Base-by-base conservation (phyloP, 2,888 invertebrate species). In the Archaeoteleia sp. region DNA sequence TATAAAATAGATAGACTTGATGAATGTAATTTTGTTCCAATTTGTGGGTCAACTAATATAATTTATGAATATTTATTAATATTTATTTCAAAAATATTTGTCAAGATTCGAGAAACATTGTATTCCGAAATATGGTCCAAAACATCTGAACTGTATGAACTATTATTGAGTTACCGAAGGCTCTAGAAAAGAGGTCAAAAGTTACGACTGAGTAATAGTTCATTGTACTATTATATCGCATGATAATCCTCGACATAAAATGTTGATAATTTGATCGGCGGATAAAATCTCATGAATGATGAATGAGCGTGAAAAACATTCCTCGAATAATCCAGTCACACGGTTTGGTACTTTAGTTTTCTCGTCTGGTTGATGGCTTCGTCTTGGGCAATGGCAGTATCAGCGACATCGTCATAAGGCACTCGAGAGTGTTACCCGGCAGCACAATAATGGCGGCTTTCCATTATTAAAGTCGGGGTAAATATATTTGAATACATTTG, bases 401-500 rank as follows among this genome's bases (percentile, higher is more conserved):
- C 54, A 42, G 54, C 51, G 12, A 45, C 12, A 48, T 23, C 55
- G 67, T 67, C 61, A 61, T 65, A 60, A 63, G 66, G 66, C 60
- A 49, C 60, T 66, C 43, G 55, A 57, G 60, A 48, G 60, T 58
- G 67, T 65, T 63, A 60, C 62, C 40, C 46, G 43, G 51, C 42
- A 51, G 65, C 55, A 68, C 70, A 68, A 66, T 72, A 70, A 72
- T 68, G 67, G 60, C 58, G 67, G 40, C 57, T 53, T 61, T 62
- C 55, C 65, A 66, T 72, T 72, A 72, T 71, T 70, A 72, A 70
- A 72, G 51, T 71, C 62, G 60, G 73, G 72, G 74, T 73, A 76
- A 77, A 77, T 77, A 75, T 76, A 77, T 76, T 77, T 77, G 75
- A 77, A 75, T 76, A 76, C 73, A 76, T 77, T 77, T 77, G 77